phyloP scores from a whole-genome alignment of 2,888 invertebrate species.

The Hololepta plana region DNA sequence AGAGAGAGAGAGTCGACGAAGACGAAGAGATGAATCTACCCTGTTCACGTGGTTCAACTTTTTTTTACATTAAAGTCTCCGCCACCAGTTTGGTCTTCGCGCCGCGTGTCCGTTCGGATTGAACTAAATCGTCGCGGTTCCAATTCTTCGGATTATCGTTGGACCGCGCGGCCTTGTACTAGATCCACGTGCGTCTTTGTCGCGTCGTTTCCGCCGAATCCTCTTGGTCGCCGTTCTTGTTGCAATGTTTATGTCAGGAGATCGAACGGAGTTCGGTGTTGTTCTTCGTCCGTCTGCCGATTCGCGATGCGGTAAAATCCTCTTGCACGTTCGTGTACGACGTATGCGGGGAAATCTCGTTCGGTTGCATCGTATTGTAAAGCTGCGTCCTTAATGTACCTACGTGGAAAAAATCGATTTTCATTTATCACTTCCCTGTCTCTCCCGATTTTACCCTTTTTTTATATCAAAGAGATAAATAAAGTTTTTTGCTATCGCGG shows the following conservation, averaged over 20 bases:
- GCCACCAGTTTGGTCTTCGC: no score
- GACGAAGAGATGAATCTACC: no score
- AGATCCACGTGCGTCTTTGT: conserved; percentile 20
- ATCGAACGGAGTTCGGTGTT: conserved; percentile 17
- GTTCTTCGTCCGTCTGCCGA: conserved; percentile 15
- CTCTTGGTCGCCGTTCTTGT: conserved; percentile 11
- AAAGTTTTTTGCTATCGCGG: no score
- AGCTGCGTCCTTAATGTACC: conserved; percentile 13
- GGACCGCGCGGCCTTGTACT: conserved; percentile 21
- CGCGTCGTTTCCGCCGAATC: conserved; percentile 13
- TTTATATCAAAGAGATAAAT: conserved; percentile 1
- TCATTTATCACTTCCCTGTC: no score
- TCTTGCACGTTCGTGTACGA: conserved; percentile 18
- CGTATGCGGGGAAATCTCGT: conserved; percentile 18
- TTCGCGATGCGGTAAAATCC: conserved; percentile 12
- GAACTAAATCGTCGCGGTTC: no score
- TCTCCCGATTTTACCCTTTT: no score
- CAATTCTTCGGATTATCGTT: conserved; percentile 11
- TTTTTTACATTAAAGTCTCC: no score
- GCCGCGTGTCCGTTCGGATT: no score
- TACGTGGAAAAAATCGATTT: conserved; percentile 7
- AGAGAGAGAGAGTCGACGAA: no score
- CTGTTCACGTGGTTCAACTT: no score
- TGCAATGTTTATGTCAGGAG: conserved; percentile 17
- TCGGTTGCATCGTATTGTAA: conserved; percentile 12